Conservation (phyloP, 2,888 invertebrate species). For the Apoderus coryli region DNA sequence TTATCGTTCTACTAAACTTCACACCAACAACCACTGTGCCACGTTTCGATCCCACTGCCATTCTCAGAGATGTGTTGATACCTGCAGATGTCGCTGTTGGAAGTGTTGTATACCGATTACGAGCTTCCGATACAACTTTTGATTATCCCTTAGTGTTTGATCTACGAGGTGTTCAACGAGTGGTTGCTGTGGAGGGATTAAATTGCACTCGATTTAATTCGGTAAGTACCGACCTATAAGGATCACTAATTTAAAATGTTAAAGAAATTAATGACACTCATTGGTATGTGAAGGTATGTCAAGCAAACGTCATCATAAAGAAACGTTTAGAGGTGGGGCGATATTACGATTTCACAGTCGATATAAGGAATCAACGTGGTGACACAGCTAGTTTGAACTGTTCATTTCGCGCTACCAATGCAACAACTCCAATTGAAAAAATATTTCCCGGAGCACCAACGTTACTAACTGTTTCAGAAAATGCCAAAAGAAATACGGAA, state of each 20-base stretch:
- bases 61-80: conserved; percentile 67
- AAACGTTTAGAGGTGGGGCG: conserved; percentile 65
- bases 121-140: conserved; percentile 76
- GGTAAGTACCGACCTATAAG: conserved; percentile 29
- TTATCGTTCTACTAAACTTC: no score
- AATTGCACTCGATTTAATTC: conserved; percentile 79
- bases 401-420: conserved; percentile 63
- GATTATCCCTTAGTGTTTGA: conserved; percentile 77
- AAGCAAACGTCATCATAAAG: conserved; percentile 72
- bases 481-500: conserved; percentile 50
- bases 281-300: conserved; percentile 53
- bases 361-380: conserved; percentile 55
- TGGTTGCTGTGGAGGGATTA: conserved; percentile 64
- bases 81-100: conserved; percentile 73
- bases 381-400: conserved; percentile 36
- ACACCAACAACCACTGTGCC: no score
- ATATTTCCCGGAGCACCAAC: conserved; percentile 62
- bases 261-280: no score
- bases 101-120: conserved; percentile 66
- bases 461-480: conserved; percentile 30
- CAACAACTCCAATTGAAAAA: conserved; percentile 66
- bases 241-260: no score
- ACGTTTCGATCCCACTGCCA: conserved; percentile 65
- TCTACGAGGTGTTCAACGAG: conserved; percentile 48
- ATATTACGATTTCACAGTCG: conserved; percentile 64